Conservation (phyloP, 2,888 invertebrate species). For the Andrena haemorrhoa region DNA sequence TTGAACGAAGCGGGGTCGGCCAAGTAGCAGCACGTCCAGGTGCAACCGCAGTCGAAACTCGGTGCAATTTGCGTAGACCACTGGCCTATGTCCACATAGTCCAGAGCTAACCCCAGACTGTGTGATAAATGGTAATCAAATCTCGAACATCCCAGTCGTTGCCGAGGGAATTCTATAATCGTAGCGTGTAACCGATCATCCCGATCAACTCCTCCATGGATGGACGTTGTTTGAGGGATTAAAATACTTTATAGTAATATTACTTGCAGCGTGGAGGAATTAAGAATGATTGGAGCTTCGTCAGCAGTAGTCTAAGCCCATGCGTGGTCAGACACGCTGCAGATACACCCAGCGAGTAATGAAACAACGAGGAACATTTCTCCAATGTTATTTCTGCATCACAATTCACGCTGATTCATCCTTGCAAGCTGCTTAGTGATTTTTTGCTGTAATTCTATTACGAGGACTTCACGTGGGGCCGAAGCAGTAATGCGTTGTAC, state of each 20-base stretch:
- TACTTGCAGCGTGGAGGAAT: too few relatives aligned
- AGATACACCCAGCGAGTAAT: too few relatives aligned
- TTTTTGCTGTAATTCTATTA: slow-evolving; percentile 72
- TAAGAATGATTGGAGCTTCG: too few relatives aligned
- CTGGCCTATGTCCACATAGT: not conserved
- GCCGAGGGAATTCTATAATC: slow-evolving; percentile 55
- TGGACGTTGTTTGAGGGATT: not conserved
- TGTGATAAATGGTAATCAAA: slow-evolving; percentile 74
- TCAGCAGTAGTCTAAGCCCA: too few relatives aligned
- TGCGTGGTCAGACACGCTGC: too few relatives aligned
- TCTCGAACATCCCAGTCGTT: slow-evolving; percentile 56
- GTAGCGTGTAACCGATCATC: slow-evolving; percentile 25
- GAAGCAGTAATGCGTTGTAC: slow-evolving; percentile 79
- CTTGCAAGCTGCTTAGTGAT: slow-evolving; percentile 28
- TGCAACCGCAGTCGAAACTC: slow-evolving; percentile 72
- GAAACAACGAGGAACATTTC: too few relatives aligned
- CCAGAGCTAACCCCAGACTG: slow-evolving; percentile 7
- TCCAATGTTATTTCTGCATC: too few relatives aligned
- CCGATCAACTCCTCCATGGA: slow-evolving; percentile 27
- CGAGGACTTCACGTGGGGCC: slow-evolving; percentile 65
- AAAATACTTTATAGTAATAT: too few relatives aligned
- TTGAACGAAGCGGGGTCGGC: slow-evolving; percentile 35
- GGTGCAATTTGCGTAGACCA: slow-evolving; percentile 68
- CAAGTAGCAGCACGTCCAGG: slow-evolving; percentile 63
- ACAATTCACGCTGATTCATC: not conserved